Evolutionary conservation across 2,888 invertebrate species (phyloP).

Genomic region (Hirtodrosophila histrioides): DNA sequence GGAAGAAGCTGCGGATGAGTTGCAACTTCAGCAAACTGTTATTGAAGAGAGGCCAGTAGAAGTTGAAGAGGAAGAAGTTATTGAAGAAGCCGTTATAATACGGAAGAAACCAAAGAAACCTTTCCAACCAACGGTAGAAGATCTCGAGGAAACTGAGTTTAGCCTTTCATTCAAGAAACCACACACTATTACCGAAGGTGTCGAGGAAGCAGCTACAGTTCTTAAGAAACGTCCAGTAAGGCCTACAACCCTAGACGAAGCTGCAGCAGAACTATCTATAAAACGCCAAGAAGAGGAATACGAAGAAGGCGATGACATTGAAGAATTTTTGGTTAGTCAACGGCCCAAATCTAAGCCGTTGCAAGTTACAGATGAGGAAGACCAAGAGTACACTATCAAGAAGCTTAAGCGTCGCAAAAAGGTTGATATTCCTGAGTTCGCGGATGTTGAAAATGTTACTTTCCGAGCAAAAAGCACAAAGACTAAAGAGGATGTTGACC

Average conservation of each 20-base stretch:
- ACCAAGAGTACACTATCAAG: constrained; percentile 90
- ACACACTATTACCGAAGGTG: constrained; percentile 84
- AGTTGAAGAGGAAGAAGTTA: constrained; percentile 85
- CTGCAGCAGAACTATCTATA: constrained; percentile 83
- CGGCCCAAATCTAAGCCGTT: constrained; percentile 85
- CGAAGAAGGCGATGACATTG: constrained; percentile 85
- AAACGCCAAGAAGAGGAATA: constrained; percentile 81
- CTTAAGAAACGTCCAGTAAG: constrained; percentile 80
- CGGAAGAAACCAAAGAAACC: constrained; percentile 78
- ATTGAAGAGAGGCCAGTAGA: constrained; percentile 85
- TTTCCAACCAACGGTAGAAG: constrained; percentile 75
- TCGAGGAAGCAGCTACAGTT: constrained; percentile 83
- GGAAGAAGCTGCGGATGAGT: constrained; percentile 82
- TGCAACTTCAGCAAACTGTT: constrained; percentile 80
- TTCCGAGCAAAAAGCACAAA: constrained; percentile 91
- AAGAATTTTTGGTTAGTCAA: constrained; percentile 85
- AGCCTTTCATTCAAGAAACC: constrained; percentile 82
- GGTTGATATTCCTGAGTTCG: constrained; percentile 89
- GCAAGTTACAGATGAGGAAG: constrained; percentile 86
- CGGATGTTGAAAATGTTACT: constrained; percentile 91
- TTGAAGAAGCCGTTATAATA: constrained; percentile 82
- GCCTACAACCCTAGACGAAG: constrained; percentile 80
- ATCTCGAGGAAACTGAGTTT: constrained; percentile 82
- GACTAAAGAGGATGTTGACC: constrained; percentile 94
- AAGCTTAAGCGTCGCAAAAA: constrained; percentile 89